Evolutionary conservation across 2,797 vertebrate genomes (phyloP).

Genomic region (Pampus argenteus): DNA sequence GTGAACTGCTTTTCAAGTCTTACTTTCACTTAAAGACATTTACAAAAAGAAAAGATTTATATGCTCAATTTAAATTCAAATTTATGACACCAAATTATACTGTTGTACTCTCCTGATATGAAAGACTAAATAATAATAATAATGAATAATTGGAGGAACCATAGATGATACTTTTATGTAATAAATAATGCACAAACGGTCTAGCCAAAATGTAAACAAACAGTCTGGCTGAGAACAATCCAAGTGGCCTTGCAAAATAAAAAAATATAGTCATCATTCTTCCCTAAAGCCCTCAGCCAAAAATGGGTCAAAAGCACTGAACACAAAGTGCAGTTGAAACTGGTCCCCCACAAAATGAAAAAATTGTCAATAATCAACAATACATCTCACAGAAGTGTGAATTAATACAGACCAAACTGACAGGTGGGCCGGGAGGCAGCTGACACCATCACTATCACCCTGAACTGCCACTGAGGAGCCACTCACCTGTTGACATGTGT

Average conservation of each 20-base stretch:
- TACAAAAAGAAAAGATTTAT: slow-evolving; percentile 6
- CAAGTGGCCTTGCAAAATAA: neutral
- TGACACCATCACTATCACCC: slow-evolving; percentile 45
- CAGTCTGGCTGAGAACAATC: neutral
- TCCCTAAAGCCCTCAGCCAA: neutral
- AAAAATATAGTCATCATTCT: neutral
- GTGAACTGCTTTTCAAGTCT: neutral
- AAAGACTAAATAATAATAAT: neutral
- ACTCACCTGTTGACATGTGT: slow-evolving; percentile 43
- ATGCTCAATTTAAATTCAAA: slow-evolving; percentile 17
- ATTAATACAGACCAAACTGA: slow-evolving; percentile 44
- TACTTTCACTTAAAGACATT: neutral
- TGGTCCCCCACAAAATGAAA: slow-evolving; percentile 1
- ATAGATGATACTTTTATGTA: neutral
- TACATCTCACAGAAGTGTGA: slow-evolving; percentile 8
- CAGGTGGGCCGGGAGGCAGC: slow-evolving; percentile 44
- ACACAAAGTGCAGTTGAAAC: neutral
- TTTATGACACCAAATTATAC: slow-evolving; percentile 12
- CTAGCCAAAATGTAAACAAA: slow-evolving; percentile 3
- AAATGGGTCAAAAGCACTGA: neutral
- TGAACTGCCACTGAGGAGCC: slow-evolving; percentile 44
- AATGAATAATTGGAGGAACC: neutral
- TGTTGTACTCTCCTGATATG: neutral
- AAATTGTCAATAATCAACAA: neutral
- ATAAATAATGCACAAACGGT: slow-evolving; percentile 1